Conservation (phyloP, 2,888 invertebrate species). For the Scaptomyza parva region DNA sequence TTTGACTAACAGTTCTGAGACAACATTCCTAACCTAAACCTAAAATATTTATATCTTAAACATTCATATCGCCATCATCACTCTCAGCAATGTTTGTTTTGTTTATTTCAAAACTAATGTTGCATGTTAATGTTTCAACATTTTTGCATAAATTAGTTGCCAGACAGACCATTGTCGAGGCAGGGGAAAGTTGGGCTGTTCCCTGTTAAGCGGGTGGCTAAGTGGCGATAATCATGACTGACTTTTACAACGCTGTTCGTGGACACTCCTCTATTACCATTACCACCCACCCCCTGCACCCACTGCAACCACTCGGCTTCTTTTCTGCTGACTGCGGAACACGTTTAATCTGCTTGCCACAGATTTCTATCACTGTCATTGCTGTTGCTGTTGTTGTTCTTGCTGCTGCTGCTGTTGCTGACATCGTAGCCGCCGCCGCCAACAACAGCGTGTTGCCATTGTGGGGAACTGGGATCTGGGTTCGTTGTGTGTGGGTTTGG, state of each 20-base stretch:
- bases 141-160: conserved; percentile 5
- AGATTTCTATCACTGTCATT: conserved; percentile 80
- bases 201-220: conserved; percentile 54
- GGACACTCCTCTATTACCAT: conserved; percentile 9
- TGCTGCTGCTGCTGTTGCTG: conserved; percentile 29
- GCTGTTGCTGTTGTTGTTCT: conserved; percentile 46
- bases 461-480: conserved; percentile 34
- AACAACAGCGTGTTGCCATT: conserved; percentile 47
- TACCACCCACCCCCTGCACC: neutral
- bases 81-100: neutral
- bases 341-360: conserved; percentile 79
- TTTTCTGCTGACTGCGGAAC: conserved; percentile 56
- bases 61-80: neutral
- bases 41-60: too few relatives aligned
- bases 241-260: conserved; percentile 66
- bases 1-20: too few relatives aligned
- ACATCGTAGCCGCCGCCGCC: conserved; percentile 24
- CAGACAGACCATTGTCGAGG: conserved; percentile 17
- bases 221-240: conserved; percentile 80
- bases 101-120: neutral
- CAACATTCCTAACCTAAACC: too few relatives aligned
- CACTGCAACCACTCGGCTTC: too few relatives aligned
- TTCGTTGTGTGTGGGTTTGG: conserved; percentile 1
- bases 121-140: neutral
- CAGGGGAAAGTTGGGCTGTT: neutral